Conservation (phyloP, 92 coral and sea anemone species). For the Anthopleura xanthogrammica region DNA sequence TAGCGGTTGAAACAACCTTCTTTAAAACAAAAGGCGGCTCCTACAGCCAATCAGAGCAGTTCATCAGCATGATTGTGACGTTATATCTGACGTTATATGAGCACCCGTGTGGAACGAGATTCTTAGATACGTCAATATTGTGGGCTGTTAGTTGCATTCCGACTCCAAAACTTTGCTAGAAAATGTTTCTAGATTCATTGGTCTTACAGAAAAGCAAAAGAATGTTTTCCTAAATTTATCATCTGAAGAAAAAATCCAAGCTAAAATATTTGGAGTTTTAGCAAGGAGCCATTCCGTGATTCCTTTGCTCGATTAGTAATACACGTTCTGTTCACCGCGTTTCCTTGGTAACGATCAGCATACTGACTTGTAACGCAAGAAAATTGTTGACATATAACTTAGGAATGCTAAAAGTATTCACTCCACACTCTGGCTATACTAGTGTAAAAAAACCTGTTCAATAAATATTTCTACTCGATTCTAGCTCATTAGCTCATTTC, state of each 20-base stretch:
- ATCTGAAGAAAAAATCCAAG: not conserved
- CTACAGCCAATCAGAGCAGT: constrained; percentile 13
- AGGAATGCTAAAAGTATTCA: not conserved
- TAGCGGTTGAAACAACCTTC: constrained; percentile 13
- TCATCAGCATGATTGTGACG: not conserved
- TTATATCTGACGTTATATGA: constrained; percentile 9
- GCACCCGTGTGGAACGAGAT: constrained; percentile 14
- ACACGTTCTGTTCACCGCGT: not conserved
- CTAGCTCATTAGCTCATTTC: not conserved
- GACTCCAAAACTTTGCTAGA: not conserved
- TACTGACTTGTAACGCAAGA: not conserved
- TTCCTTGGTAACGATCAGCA: not conserved
- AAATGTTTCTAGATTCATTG: not conserved
- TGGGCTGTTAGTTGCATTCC: not conserved
- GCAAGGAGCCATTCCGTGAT: not conserved
- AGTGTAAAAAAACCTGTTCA: not conserved
- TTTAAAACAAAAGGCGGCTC: not conserved
- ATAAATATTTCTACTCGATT: not conserved
- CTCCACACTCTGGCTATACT: not conserved
- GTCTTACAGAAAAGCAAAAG: not conserved
- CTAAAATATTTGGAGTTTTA: not conserved
- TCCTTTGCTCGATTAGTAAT: not conserved
- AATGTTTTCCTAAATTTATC: not conserved
- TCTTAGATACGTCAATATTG: constrained; percentile 39
- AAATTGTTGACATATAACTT: not conserved